Conservation (phyloP, 2,797 vertebrate genomes). For the Philypnodon macrostomus region DNA sequence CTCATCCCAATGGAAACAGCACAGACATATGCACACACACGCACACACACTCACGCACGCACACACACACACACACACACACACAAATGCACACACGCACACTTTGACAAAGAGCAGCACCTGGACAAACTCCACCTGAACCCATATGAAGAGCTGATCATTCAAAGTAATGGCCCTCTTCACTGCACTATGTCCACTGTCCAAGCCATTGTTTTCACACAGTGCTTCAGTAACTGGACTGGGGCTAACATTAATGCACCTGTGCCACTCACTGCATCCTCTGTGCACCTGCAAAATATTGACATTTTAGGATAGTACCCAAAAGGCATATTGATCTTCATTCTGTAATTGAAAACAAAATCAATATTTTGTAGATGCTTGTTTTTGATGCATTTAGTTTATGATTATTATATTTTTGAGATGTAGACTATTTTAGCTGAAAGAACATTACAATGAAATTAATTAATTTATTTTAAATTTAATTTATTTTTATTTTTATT, state of each 20-base stretch:
- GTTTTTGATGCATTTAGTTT: too few relatives aligned
- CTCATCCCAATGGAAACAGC: slow-evolving; percentile 55
- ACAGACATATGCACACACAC: background rate
- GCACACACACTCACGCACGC: background rate
- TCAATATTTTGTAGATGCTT: too few relatives aligned
- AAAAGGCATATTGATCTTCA: background rate
- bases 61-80: slow-evolving; percentile 7
- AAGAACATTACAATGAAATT: too few relatives aligned
- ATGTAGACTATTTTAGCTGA: too few relatives aligned
- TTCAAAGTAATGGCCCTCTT: slow-evolving; percentile 65
- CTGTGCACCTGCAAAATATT: slow-evolving; percentile 3
- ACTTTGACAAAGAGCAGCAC: slow-evolving; percentile 69
- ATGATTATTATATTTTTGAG: too few relatives aligned
- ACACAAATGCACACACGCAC: slow-evolving; percentile 14
- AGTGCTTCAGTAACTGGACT: slow-evolving; percentile 30
- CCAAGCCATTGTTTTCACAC: slow-evolving; percentile 59
- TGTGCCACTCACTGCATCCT: slow-evolving; percentile 30
- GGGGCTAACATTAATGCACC: slow-evolving; percentile 51
- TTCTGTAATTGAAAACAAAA: too few relatives aligned
- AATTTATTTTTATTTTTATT: too few relatives aligned
- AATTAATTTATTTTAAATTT: too few relatives aligned
- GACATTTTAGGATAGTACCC: background rate
- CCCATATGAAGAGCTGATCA: slow-evolving; percentile 73
- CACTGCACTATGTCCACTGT: slow-evolving; percentile 44
- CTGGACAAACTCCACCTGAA: slow-evolving; percentile 75